Base-by-base conservation (phyloP, 1,140 invertebrate species). In the Medauroidea extradentata region DNA sequence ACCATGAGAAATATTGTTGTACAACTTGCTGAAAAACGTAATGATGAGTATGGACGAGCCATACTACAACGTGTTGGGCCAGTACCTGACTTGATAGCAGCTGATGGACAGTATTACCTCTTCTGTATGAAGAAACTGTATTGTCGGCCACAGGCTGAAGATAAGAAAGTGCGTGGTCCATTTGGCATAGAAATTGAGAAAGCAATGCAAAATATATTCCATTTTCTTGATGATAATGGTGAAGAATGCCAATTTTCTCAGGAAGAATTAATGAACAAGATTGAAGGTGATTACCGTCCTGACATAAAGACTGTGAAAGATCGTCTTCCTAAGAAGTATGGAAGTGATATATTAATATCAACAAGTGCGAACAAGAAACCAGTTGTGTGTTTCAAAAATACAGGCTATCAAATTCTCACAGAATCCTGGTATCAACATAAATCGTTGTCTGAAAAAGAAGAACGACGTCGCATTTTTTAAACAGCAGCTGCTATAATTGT, bases 401-500 rank as follows among this genome's bases (percentile, higher is more conserved):
- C 53, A 48, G 53, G 53, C 2, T 34, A 4, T 42, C 24, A 43
- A 56, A 56, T 56, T 24, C 42, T 69, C 49, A 61, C 57, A 60
- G 61, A 66, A 57, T 43, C 62, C 54, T 69, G 66, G 67, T 68
- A 66, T 61, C 63, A 66, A 60, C 65, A 67, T 57, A 67, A 64
- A 65, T 59, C 50, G 8, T 39, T 21, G 3, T 61, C 50, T 65
- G 38, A 56, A 50, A 54, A 57, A 57, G 63, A 66, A 63, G 70
- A 69, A 62, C 42, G 65, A 42, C 51, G 66, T 39, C 52, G 64
- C 23, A 65, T 70, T 66, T 57, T 73, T 52, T 56, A 70, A 68
- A 67, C 67, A 65, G 70, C 71, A 39, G 69, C 65, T 34, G 68
- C 62, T 23, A 69, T 74, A 63, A 71, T 73, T 68, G 57, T 60